Percentiles rank a stretch among this genome's conserved stretches.
phyloP scores from a whole-genome alignment of 2,888 invertebrate species.

The Mantis religiosa region DNA sequence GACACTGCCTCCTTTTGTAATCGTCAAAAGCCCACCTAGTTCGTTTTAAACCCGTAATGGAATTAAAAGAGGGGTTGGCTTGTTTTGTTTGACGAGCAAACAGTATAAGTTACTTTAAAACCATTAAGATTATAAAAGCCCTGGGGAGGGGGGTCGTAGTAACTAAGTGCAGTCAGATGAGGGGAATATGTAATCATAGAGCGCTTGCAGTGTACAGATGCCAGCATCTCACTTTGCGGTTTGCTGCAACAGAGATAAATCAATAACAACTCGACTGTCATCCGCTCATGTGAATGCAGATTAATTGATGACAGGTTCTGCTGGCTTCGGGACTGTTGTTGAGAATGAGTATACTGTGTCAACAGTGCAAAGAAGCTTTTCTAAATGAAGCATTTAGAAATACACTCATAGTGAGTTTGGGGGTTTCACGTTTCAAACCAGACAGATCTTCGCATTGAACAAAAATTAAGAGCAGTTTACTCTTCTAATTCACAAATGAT shows the following conservation, averaged over 20 bases:
- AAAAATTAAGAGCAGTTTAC: too few relatives aligned
- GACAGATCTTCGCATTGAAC: too few relatives aligned
- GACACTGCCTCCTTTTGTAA: not conserved
- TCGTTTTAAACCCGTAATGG: not conserved
- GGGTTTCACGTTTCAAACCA: too few relatives aligned
- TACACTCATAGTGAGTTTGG: too few relatives aligned
- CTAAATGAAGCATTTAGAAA: too few relatives aligned
- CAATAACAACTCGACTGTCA: not conserved
- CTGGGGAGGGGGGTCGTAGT: not conserved
- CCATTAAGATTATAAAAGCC: not conserved
- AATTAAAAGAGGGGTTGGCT: not conserved
- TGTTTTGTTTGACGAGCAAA: not conserved
- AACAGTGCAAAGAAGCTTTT: not conserved
- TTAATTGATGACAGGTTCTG: not conserved
- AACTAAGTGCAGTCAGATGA: not conserved
- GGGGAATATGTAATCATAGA: not conserved
- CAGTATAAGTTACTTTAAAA: not conserved
- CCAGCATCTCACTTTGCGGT: not conserved
- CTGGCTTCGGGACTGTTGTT: not conserved
- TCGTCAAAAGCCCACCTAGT: not conserved
- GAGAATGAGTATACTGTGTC: not conserved
- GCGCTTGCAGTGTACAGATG: not conserved
- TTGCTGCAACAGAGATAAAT: not conserved
- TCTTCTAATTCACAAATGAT: too few relatives aligned
- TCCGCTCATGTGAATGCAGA: not conserved